Evolutionary conservation across 2,797 vertebrate species (phyloP).

Genomic region (Paramormyrops hopkinsi): DNA sequence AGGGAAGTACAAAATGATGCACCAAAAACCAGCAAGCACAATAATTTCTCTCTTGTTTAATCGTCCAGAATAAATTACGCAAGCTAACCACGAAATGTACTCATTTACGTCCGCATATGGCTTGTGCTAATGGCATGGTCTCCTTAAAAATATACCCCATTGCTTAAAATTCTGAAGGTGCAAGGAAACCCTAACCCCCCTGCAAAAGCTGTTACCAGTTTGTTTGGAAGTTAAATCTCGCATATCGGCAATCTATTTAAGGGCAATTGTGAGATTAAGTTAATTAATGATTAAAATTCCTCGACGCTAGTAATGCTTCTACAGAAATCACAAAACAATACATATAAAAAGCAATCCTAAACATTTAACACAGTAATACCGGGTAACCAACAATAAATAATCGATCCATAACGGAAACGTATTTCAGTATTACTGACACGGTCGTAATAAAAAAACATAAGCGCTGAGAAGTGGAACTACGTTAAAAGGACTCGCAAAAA

Average conservation of each 20-base stretch:
- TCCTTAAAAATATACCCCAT: neutral
- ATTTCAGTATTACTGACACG: neutral
- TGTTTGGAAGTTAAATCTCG: neutral
- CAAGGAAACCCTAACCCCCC: neutral
- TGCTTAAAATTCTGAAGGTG: constrained; percentile 2
- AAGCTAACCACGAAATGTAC: neutral
- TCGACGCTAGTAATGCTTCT: constrained; percentile 17
- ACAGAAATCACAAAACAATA: neutral
- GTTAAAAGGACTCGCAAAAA: constrained; percentile 17
- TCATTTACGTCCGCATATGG: constrained; percentile 16
- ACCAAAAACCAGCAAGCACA: neutral
- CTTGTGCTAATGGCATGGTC: neutral
- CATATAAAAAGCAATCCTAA: neutral
- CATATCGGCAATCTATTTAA: neutral
- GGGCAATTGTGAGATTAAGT: neutral
- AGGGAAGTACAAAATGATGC: neutral
- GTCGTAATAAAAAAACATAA: constrained; percentile 13
- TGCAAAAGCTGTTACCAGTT: neutral
- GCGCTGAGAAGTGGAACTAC: constrained; percentile 16
- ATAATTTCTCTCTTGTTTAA: neutral
- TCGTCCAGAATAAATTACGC: neutral
- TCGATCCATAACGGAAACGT: neutral
- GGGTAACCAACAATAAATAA: neutral
- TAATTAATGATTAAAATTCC: constrained; percentile 23
- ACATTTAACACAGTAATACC: neutral